These are phyloP conservation scores for Athalia cordata DNA, from an alignment of 2,888 invertebrate genomes.

Conservation along the genomic window DNA sequence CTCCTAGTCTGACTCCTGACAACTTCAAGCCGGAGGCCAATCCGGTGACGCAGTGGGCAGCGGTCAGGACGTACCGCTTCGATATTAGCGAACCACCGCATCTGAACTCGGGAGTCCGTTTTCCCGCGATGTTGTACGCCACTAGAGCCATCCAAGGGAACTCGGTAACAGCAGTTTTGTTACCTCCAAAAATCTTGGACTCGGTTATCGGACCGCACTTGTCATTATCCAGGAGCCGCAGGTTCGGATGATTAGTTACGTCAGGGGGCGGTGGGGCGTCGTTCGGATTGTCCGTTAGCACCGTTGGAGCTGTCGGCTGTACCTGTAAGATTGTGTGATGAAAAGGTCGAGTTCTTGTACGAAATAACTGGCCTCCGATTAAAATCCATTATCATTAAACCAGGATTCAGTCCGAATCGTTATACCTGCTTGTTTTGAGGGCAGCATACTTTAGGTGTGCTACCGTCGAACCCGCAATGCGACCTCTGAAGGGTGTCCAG, in stretches of 20 bases:
- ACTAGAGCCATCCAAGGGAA: conserved; percentile 87
- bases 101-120: conserved; percentile 57
- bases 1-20: conserved; percentile 79
- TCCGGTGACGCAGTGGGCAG: conserved; percentile 76
- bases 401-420: neutral
- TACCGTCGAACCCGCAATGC: conserved; percentile 74
- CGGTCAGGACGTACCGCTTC: conserved; percentile 76
- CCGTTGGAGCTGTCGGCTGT: neutral
- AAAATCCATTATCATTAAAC: neutral
- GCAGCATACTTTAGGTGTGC: conserved; percentile 73
- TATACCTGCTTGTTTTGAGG: conserved; percentile 32
- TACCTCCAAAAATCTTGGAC: conserved; percentile 79
- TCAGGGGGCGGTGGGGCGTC: conserved; percentile 59
- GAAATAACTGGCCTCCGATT: neutral
- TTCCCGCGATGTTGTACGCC: conserved; percentile 75
- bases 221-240: conserved; percentile 67
- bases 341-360: neutral
- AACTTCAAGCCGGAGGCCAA: conserved; percentile 63
- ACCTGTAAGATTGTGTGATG: neutral
- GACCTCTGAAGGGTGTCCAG: conserved; percentile 67
- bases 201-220: conserved; percentile 77
- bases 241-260: conserved; percentile 70
- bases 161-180: conserved; percentile 78
- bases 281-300: neutral
- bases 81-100: conserved; percentile 76